Percentiles rank a stretch among this genome's conserved stretches.
Conservation (phyloP, 1,140 invertebrate genomes). For the Cyphomyrmex costatus region DNA sequence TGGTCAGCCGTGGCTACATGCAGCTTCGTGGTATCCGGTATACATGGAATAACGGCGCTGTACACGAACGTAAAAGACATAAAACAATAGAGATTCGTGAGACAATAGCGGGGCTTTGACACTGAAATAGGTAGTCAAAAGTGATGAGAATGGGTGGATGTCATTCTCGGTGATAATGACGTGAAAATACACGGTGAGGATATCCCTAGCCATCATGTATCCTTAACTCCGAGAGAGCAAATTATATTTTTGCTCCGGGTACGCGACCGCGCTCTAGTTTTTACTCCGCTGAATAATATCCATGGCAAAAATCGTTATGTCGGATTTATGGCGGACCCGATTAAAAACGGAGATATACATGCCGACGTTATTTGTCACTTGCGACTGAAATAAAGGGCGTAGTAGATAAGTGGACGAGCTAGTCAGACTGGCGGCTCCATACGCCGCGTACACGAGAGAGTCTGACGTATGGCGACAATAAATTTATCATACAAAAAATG, state of each 20-base stretch:
- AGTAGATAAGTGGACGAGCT: constrained; percentile 60
- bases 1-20: constrained; percentile 30
- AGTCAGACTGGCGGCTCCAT: constrained; percentile 40
- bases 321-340: constrained; percentile 48
- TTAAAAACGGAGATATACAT: constrained; percentile 55
- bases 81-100: constrained; percentile 35
- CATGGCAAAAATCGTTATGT: constrained; percentile 40
- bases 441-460: constrained; percentile 29
- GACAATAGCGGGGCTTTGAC: constrained; percentile 37
- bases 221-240: constrained; percentile 30
- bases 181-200: background rate
- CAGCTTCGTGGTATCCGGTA: background rate
- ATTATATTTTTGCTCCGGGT: constrained; percentile 29
- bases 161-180: background rate
- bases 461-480: constrained; percentile 59
- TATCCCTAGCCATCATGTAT: background rate
- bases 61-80: constrained; percentile 18
- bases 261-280: constrained; percentile 22
- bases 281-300: constrained; percentile 10
- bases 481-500: constrained; percentile 58
- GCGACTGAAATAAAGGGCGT: constrained; percentile 57
- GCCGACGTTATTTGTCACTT: constrained; percentile 52
- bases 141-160: constrained; percentile 18
- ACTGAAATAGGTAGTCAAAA: constrained; percentile 22
- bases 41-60: constrained; percentile 23